Conservation (phyloP, 2,113 vertebrate genomes). For the Orientallactaga bullata region DNA sequence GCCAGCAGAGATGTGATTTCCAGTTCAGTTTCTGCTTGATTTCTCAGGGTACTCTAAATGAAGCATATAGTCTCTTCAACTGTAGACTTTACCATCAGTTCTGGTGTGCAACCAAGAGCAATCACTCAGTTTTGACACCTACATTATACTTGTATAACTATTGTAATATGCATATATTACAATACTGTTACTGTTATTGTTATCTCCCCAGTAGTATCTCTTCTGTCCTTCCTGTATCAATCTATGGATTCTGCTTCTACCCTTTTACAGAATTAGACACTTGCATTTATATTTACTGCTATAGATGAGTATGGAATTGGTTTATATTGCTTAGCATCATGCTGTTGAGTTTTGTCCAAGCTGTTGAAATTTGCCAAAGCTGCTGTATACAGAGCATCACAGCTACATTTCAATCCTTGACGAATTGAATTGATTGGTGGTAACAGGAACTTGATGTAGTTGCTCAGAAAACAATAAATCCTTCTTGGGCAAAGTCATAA, state of each 20-base stretch:
- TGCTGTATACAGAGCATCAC: not conserved
- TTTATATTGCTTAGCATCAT: not conserved
- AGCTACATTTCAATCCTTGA: constrained; percentile 18
- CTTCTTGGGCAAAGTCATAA: constrained; percentile 38
- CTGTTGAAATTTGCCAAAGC: not conserved
- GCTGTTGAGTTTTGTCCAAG: not conserved
- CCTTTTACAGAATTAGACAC: not conserved
- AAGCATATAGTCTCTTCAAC: too few relatives aligned
- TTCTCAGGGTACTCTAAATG: too few relatives aligned
- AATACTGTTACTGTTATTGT: not conserved
- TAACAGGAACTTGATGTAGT: not conserved
- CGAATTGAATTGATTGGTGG: not conserved
- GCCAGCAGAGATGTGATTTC: too few relatives aligned
- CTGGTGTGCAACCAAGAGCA: too few relatives aligned
- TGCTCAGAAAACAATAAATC: constrained; percentile 42
- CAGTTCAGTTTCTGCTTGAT: too few relatives aligned
- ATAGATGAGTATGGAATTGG: not conserved
- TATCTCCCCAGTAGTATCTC: not conserved
- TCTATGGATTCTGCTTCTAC: not conserved
- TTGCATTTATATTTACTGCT: not conserved
- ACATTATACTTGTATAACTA: not conserved
- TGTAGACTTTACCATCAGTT: too few relatives aligned
- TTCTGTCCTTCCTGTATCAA: not conserved
- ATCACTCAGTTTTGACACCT: constrained; percentile 15
- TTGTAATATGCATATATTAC: not conserved